Conservation (phyloP, 2,888 invertebrate genomes). For the Nymphalis polychloros region DNA sequence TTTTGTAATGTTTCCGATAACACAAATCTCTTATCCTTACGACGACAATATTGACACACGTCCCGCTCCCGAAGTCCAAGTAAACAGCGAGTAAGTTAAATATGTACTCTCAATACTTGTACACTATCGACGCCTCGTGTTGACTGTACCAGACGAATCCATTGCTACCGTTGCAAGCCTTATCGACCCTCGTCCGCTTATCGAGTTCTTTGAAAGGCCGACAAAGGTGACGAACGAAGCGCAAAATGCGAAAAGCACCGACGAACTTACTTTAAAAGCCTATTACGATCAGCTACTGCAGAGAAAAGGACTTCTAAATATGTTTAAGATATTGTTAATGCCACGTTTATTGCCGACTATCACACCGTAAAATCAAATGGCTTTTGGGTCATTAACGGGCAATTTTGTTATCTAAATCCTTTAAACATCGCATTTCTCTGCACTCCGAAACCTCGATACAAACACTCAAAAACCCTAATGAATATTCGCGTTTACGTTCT, state of each 20-base stretch:
- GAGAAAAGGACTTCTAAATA: slow-evolving; percentile 37
- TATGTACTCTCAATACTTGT: slow-evolving; percentile 52
- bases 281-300: slow-evolving; percentile 41
- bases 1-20: slow-evolving; percentile 28
- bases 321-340: slow-evolving; percentile 36
- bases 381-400: slow-evolving; percentile 35
- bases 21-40: slow-evolving; percentile 36
- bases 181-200: slow-evolving; percentile 70
- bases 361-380: slow-evolving; percentile 27
- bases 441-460: slow-evolving; percentile 19
- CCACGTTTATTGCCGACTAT: slow-evolving; percentile 31
- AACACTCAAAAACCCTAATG: slow-evolving; percentile 27
- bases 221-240: slow-evolving; percentile 74
- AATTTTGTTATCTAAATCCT: slow-evolving; percentile 31
- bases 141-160: slow-evolving; percentile 77
- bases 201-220: slow-evolving; percentile 71
- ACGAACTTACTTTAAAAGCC: slow-evolving; percentile 45
- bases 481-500: slow-evolving; percentile 23
- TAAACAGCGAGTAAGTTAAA: slow-evolving; percentile 48
- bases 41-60: slow-evolving; percentile 48
- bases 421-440: slow-evolving; percentile 27
- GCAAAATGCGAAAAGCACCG: slow-evolving; percentile 56
- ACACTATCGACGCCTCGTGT: slow-evolving; percentile 53
- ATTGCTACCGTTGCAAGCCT: slow-evolving; percentile 70
- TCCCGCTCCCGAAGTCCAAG: slow-evolving; percentile 42